Base-by-base conservation (phyloP, 1,140 invertebrate species). In the Hetaerina americana region DNA sequence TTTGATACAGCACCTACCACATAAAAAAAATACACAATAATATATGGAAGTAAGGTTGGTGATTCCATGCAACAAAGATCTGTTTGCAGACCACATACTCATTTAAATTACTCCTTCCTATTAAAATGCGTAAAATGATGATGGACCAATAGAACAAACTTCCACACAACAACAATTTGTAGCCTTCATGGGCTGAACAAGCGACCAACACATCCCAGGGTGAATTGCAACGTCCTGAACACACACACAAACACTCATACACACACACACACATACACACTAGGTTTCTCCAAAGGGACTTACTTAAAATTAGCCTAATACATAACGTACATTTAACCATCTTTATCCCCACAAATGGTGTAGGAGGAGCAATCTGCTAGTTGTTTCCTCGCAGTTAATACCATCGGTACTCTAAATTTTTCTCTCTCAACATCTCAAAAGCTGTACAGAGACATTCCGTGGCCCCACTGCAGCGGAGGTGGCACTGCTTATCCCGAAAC, bases 301-400 rank as follows among this genome's bases (percentile, higher is more conserved):
- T 69, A 27, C 26, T 27, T 69, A 69, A 28, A 69, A 69, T 69
- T 69, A 69, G 68, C 68, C 28, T 69, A 69, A 69, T 69, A 69
- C 26, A 69, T 69, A 69, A 27, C 40, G 40, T 27, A 69, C 68
- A 69, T 25, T n/a, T 69, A 69, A 69, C 68, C 68, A 69, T 69
- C 22, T n/a, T n/a, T n/a, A 24, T 69, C 28, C 68, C 68, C 68
- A 69, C 68, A 18, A 69, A 28, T 69, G 68, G 68, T 27, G 28
- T 27, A 69, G 68, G 68, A 69, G 5, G n/a, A 25, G 66, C 66
- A 24, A 57, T 57, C 40, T 57, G 40, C 40, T 57, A 57, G 15
- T 57, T 10, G 26, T 25, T 69, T 57, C 28, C 28, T 26, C 68
- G 28, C 68, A 69, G 68, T 27, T 69, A 69, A 69, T 69, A 69